Evolutionary conservation across 2,888 invertebrate species (phyloP).

Genomic region (Thereva unica): DNA sequence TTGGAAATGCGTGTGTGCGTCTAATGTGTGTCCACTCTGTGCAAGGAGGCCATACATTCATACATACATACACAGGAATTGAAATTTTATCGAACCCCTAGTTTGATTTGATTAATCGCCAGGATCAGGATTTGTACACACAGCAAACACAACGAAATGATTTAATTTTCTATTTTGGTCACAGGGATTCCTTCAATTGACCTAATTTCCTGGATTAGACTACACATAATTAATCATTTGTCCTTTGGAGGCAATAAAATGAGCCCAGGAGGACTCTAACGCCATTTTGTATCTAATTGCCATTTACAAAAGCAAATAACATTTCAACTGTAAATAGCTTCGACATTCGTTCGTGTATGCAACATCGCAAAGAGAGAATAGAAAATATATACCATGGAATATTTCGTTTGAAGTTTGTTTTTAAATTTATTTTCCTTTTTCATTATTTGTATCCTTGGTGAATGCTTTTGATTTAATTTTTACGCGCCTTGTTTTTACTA

Average conservation of each 20-base stretch:
- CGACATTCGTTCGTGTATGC: neutral
- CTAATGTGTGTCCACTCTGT: no score
- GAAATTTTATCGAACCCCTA: neutral
- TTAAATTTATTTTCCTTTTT: no score
- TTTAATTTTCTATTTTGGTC: slow-evolving; percentile 26
- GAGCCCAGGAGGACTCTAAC: neutral
- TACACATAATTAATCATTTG: slow-evolving; percentile 32
- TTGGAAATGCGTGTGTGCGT: no score
- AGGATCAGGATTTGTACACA: neutral
- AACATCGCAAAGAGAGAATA: neutral
- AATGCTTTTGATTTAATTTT: no score
- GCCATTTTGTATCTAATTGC: slow-evolving; percentile 15
- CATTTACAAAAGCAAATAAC: slow-evolving; percentile 22
- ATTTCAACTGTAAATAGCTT: slow-evolving; percentile 17
- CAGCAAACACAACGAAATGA: neutral
- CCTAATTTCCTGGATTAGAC: slow-evolving; percentile 20
- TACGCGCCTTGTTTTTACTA: no score
- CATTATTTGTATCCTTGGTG: no score
- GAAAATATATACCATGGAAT: neutral
- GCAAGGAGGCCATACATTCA: no score
- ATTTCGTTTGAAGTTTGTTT: no score
- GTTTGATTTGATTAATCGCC: neutral
- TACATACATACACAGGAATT: no score
- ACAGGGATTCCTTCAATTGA: slow-evolving; percentile 20
- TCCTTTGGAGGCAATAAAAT: slow-evolving; percentile 19